Evolutionary conservation across 1,140 invertebrate genomes (phyloP).

Genomic region (Drosophila ironensis): DNA sequence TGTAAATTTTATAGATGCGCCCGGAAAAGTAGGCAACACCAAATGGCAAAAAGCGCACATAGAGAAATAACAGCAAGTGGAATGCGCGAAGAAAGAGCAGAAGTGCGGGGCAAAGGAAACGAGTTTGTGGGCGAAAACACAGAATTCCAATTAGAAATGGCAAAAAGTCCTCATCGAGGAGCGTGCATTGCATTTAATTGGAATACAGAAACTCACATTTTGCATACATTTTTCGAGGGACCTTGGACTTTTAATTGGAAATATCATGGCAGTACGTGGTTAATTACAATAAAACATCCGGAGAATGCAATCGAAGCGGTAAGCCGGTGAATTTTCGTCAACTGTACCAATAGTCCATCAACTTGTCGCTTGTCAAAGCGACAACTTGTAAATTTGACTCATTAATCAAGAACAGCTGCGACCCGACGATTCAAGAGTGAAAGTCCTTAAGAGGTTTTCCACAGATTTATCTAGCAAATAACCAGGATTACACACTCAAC

Average conservation of each 20-base stretch:
- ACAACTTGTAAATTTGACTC: slow-evolving; percentile 25
- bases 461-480: slow-evolving; percentile 33
- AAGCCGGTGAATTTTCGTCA: background rate
- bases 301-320: background rate
- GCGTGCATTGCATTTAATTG: slow-evolving; percentile 16
- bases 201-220: slow-evolving; percentile 6
- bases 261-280: background rate
- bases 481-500: slow-evolving; percentile 18
- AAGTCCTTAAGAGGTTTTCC: slow-evolving; percentile 6
- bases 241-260: slow-evolving; percentile 33
- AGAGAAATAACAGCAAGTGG: background rate
- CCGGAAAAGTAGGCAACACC: slow-evolving; percentile 66
- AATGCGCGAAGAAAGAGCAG: background rate
- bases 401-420: slow-evolving; percentile 24
- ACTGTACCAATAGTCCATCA: slow-evolving; percentile 4
- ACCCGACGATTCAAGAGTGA: background rate
- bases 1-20: slow-evolving; percentile 68
- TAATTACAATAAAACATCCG: background rate
- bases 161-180: slow-evolving; percentile 13
- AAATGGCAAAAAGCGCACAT: slow-evolving; percentile 24
- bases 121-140: slow-evolving; percentile 17
- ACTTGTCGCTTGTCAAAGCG: slow-evolving; percentile 22
- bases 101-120: background rate
- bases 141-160: slow-evolving; percentile 36
- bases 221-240: background rate